Evolutionary conservation across 2,888 invertebrate genomes (phyloP), one percentile per base, ranked within the genome.

Genomic region (Pyrgus malvae): DNA sequence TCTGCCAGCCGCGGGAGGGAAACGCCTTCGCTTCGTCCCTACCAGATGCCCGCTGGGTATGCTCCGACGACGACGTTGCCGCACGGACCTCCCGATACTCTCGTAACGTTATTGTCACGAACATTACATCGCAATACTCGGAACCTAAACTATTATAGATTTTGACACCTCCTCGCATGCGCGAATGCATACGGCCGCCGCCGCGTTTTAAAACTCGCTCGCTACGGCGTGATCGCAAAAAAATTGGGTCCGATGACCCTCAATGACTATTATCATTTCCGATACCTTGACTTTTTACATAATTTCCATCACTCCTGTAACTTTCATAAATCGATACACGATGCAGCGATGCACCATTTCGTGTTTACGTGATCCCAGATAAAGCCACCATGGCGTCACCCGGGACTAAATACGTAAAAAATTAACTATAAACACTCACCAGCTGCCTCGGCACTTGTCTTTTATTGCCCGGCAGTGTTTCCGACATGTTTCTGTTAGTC

Each of bases 331-430:
- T 88, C 90, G 81, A 90, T 90, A 89, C 83, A 86, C 85, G 84
- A 87, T 90, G 90, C 90, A 90, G 84, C 82, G 89, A 88, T 90
- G 90, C 90, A 90, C 89, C 90, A 89, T 90, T 89, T 89, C 88
- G 84, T 90, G 91, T 91, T 91, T 92, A 92, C 92, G 92, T 92
- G 92, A 91, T 91, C 89, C 90, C 89, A 90, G 90, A 91, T 90
- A 90, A 87, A 88, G 88, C 90, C 91, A 91, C 91, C 91, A 92
- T 92, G 92, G 92, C 92, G 92, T 91, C 90, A 90, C 90, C 88
- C 90, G 87, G 89, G 90, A 89, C 89, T 83, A 86, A 87, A 89
- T 89, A 87, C 80, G 85, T 80, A 87, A 83, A 89, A 86, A 81
- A 75, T 61, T 81, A 82, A 85, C 83, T 84, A 83, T 82, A 81